Conservation (phyloP, 2,797 vertebrate genomes). For the Trachurus trachurus region DNA sequence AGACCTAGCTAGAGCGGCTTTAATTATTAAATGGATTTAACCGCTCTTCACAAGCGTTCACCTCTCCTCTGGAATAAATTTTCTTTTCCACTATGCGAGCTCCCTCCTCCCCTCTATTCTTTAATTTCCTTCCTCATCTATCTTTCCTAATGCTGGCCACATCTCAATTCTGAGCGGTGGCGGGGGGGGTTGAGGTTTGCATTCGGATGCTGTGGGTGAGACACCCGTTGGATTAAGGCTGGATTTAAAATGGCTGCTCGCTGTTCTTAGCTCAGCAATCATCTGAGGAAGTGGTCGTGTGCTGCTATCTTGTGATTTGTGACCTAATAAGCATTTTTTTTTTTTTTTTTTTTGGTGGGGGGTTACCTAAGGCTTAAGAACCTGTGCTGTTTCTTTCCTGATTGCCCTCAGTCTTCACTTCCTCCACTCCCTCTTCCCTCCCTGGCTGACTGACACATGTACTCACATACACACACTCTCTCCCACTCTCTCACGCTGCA, state of each 20-base stretch:
- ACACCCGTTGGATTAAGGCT: conserved; percentile 69
- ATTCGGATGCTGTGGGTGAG: conserved; percentile 61
- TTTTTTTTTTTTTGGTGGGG: neutral
- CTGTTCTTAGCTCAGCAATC: conserved; percentile 67
- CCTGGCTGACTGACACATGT: conserved; percentile 30
- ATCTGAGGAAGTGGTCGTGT: conserved; percentile 71
- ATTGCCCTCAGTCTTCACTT: conserved; percentile 32
- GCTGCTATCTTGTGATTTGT: conserved; percentile 72
- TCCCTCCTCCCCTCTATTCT: conserved; percentile 42
- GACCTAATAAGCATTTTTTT: conserved; percentile 74
- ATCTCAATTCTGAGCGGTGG: conserved; percentile 61
- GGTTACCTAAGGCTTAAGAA: conserved; percentile 47
- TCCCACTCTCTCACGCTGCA: conserved; percentile 45
- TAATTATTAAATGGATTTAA: conserved; percentile 65
- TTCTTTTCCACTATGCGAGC: conserved; percentile 45
- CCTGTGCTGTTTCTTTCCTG: conserved; percentile 16
- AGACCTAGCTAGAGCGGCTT: conserved; percentile 44
- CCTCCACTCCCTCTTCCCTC: conserved; percentile 16
- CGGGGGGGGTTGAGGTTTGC: conserved; percentile 35
- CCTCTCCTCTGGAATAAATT: conserved; percentile 62
- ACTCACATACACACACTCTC: conserved; percentile 43
- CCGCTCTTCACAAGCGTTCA: conserved; percentile 42
- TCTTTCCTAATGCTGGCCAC: conserved; percentile 64
- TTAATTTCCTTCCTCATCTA: conserved; percentile 65
- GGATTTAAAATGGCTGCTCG: conserved; percentile 79